These are phyloP conservation scores for Tenthredo notha DNA, from an alignment of 2,888 invertebrate species.

Conservation along the genomic window DNA sequence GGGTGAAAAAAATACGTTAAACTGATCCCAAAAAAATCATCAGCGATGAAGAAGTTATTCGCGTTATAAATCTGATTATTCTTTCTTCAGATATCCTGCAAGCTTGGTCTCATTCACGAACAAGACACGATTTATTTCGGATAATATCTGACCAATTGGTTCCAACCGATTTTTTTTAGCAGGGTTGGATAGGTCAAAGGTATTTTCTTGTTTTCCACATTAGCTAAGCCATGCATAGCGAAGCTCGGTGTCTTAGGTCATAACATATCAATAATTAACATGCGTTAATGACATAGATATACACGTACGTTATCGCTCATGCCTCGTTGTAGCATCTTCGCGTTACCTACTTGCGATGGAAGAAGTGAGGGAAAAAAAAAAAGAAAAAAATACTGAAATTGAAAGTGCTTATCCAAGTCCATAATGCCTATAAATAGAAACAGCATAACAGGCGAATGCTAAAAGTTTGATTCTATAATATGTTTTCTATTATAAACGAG, in stretches of 20 bases:
- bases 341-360: slow-evolving; percentile 20
- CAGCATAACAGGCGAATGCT: slow-evolving; percentile 37
- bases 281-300: slow-evolving; percentile 42
- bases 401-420: slow-evolving; percentile 42
- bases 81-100: neutral
- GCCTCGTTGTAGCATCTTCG: neutral
- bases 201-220: slow-evolving; percentile 12
- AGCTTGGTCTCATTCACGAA: neutral
- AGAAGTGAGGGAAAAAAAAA: neutral
- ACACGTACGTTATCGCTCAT: slow-evolving; percentile 5
- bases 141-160: neutral
- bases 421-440: slow-evolving; percentile 48
- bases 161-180: neutral
- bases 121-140: neutral
- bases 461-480: slow-evolving; percentile 16
- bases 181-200: neutral
- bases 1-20: neutral
- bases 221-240: slow-evolving; percentile 1
- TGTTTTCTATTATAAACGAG: neutral
- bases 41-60: neutral
- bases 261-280: slow-evolving; percentile 47
- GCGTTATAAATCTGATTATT: neutral
- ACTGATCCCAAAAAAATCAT: neutral
- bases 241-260: slow-evolving; percentile 48
- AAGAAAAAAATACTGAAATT: slow-evolving; percentile 27